Evolutionary conservation across 1,140 invertebrate genomes (phyloP), one percentile per base, ranked within the genome.

Genomic region (Metopolophium dirhodum): DNA sequence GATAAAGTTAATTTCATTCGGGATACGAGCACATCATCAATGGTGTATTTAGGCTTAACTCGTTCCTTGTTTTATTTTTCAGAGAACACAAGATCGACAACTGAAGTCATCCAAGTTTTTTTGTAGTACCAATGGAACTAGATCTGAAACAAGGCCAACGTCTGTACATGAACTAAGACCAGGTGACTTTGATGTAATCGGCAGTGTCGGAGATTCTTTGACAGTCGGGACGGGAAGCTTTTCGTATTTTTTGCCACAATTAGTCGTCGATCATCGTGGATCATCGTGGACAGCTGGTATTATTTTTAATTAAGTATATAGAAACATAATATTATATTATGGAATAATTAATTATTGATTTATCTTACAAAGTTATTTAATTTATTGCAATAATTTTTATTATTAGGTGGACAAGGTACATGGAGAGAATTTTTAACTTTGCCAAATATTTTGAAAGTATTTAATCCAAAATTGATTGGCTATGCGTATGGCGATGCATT

Each of bases 171-270:
- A 95, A 93, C 95, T 97, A 18, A 95, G 96, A 89, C 96, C 96
- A 6, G 96, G 96, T 61, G 97, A 97, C 94, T 96, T 97, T 41
- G 96, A 97, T 91, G 95, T 97, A 6, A 95, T 97, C 30, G 97
- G 95, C 0, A 96, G 96, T 9, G 95, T 97, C 94, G 97, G 97
- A 6, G 97, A 97, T 94, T 97, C 97, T 0, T 94, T 97, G 90
- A 96, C 96, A 7, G 97, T 96, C 7, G 97, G 96, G 77, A 96
- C 96, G 93, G 97, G 97, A 35, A 95, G 96, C 18, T 93, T 94
- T 26, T 94, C 95, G 4, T 94, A 93, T 0, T 95, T 94, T 93
- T 87, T 95, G 14, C n/a, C 95, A 11, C 94, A 95, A 57, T 94
- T 96, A 49, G 87, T 95, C 2, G 94, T 95, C 18, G 95, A 96